Conservation (phyloP, 2,113 vertebrate genomes). For the Percopsis transmontana region DNA sequence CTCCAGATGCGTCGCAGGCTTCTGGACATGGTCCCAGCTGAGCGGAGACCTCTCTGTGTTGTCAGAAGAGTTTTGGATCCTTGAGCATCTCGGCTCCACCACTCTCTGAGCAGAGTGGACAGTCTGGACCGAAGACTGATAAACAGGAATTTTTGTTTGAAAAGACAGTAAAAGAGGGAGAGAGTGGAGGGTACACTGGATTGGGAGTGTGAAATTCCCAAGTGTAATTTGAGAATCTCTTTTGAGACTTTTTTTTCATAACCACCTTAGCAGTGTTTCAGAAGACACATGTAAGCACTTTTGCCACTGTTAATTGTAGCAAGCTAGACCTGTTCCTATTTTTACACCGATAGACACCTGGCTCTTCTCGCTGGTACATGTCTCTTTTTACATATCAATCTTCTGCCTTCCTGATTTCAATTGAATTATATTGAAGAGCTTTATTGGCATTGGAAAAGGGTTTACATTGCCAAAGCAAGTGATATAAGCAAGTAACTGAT, state of each 20-base stretch:
- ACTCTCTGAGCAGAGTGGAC: background rate
- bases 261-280: constrained; percentile 30
- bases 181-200: background rate
- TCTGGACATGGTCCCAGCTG: constrained; percentile 33
- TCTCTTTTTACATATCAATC: constrained; percentile 1
- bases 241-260: constrained; percentile 6
- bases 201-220: constrained; percentile 10
- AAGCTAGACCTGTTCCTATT: constrained; percentile 28
- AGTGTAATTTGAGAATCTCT: constrained; percentile 54
- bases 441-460: too few relatives aligned
- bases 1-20: constrained; percentile 65
- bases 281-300: constrained; percentile 70
- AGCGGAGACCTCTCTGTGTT: constrained; percentile 10
- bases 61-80: constrained; percentile 30
- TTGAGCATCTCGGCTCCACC: constrained; percentile 16
- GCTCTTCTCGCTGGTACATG: background rate
- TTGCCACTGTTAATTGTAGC: constrained; percentile 65
- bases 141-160: constrained; percentile 22
- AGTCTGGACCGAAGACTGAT: constrained; percentile 14
- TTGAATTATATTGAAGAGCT: too few relatives aligned
- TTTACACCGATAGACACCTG: background rate
- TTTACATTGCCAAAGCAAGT: too few relatives aligned
- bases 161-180: constrained; percentile 1
- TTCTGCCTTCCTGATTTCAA: background rate
- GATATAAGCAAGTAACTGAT: too few relatives aligned